These are phyloP conservation scores for Apomyelois bistriatella DNA, from an alignment of 2,888 invertebrate species.

Conservation along the genomic window DNA sequence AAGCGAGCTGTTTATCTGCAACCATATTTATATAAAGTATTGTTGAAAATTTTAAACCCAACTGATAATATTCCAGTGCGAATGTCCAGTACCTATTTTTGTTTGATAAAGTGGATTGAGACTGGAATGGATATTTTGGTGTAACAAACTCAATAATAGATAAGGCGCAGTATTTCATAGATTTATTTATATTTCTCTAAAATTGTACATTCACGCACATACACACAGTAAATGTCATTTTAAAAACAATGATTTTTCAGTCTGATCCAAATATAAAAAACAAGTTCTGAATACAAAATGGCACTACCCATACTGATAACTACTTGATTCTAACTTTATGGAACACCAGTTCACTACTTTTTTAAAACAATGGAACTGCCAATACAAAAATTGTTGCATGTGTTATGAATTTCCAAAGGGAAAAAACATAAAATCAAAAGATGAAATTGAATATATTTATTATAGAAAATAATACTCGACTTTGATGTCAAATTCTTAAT, in stretches of 20 bases:
- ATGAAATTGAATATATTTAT: slow-evolving; percentile 64
- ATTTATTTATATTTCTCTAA: slow-evolving; percentile 68
- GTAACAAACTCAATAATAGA: too few species aligned
- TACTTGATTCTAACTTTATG: slow-evolving; percentile 30
- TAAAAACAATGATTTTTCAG: slow-evolving; percentile 45
- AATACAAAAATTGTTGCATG: background rate
- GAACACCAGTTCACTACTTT: slow-evolving; percentile 26
- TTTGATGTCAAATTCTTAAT: slow-evolving; percentile 59
- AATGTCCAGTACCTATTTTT: too few species aligned
- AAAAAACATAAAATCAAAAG: slow-evolving; percentile 45
- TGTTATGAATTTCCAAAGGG: slow-evolving; percentile 20
- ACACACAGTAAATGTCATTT: slow-evolving; percentile 63
- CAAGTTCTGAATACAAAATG: slow-evolving; percentile 40
- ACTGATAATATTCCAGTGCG: too few species aligned
- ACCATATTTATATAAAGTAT: too few species aligned
- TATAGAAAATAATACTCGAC: slow-evolving; percentile 75
- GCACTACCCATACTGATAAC: slow-evolving; percentile 38
- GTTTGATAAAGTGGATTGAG: too few species aligned
- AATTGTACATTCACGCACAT: slow-evolving; percentile 77
- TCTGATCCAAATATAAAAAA: slow-evolving; percentile 38
- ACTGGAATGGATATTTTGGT: too few species aligned
- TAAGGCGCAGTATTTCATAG: slow-evolving; percentile 31
- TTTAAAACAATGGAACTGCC: background rate
- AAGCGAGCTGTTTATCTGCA: too few species aligned
- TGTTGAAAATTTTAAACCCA: too few species aligned